These are phyloP conservation scores for Limanda limanda DNA, from an alignment of 2,113 vertebrate species.

Conservation along the genomic window DNA sequence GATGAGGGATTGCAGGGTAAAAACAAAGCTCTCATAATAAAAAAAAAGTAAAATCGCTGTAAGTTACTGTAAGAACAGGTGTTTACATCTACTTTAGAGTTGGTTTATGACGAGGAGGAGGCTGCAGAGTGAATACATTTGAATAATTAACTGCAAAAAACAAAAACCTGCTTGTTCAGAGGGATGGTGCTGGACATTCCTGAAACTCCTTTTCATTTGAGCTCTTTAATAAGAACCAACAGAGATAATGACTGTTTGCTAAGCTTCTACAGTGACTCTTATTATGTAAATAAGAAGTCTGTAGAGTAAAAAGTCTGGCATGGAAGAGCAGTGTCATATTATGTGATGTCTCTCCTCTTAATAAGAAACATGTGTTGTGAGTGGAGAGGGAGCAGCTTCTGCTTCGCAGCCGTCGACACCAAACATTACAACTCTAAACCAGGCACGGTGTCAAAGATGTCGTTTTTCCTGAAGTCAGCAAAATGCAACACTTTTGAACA, in stretches of 20 bases:
- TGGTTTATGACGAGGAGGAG: not conserved
- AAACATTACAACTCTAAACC: conserved; percentile 9
- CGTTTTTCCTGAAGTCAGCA: not conserved
- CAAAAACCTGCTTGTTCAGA: not conserved
- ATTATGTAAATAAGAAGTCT: conserved; percentile 3
- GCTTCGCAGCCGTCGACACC: not conserved
- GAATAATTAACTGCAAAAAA: not conserved
- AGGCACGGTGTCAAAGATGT: not conserved
- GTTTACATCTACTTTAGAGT: not conserved
- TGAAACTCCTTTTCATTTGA: not conserved
- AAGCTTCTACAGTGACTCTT: conserved; percentile 10
- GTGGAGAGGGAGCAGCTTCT: not conserved
- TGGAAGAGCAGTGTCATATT: conserved; percentile 10
- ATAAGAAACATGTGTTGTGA: conserved; percentile 40
- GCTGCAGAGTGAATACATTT: not conserved
- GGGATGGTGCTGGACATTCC: too few relatives aligned
- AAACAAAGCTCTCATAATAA: not conserved
- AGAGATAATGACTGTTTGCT: not conserved
- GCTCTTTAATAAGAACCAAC: not conserved
- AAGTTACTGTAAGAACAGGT: not conserved
- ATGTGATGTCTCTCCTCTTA: conserved; percentile 18
- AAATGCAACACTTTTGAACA: not conserved
- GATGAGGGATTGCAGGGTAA: not conserved
- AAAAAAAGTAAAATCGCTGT: not conserved
- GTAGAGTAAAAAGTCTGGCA: conserved; percentile 19